Evolutionary conservation across 2,113 vertebrate species (phyloP).

Genomic region (Lethenteron reissneri): DNA sequence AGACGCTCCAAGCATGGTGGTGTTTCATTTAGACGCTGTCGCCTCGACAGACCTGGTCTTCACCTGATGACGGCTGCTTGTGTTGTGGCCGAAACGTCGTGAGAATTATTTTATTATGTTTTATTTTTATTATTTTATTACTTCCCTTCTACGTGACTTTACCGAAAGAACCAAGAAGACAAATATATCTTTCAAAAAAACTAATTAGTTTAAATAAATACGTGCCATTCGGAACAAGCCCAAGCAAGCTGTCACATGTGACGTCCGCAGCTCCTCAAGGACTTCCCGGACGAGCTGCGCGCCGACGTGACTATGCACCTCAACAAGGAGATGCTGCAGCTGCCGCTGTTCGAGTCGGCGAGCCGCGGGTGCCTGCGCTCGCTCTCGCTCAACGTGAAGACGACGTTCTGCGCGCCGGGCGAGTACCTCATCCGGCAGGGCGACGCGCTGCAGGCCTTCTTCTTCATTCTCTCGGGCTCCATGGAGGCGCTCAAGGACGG

Average conservation of each 20-base stretch:
- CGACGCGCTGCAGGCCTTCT: slow-evolving; percentile 66
- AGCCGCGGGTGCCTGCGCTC: slow-evolving; percentile 75
- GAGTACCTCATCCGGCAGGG: slow-evolving; percentile 75
- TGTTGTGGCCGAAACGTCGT: no score
- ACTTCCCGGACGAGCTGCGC: slow-evolving; percentile 75
- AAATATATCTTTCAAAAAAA: no score
- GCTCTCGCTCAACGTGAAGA: slow-evolving; percentile 77
- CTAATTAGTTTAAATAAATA: no score
- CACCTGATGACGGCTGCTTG: no score
- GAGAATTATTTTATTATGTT: no score
- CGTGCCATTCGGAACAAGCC: no score
- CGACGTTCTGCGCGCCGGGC: slow-evolving; percentile 71
- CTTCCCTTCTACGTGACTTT: no score
- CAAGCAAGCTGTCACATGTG: not conserved
- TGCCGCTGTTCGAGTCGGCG: slow-evolving; percentile 56
- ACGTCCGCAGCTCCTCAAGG: slow-evolving; percentile 47
- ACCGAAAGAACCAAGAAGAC: no score
- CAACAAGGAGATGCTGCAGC: slow-evolving; percentile 85
- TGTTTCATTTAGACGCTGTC: no score
- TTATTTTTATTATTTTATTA: no score
- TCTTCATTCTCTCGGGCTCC: slow-evolving; percentile 76
- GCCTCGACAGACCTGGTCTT: no score
- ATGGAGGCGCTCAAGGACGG: slow-evolving; percentile 70
- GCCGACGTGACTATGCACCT: slow-evolving; percentile 85
- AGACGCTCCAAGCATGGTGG: no score